Conservation (phyloP, 2,113 vertebrate species). For the Oreochromis spilurus region DNA sequence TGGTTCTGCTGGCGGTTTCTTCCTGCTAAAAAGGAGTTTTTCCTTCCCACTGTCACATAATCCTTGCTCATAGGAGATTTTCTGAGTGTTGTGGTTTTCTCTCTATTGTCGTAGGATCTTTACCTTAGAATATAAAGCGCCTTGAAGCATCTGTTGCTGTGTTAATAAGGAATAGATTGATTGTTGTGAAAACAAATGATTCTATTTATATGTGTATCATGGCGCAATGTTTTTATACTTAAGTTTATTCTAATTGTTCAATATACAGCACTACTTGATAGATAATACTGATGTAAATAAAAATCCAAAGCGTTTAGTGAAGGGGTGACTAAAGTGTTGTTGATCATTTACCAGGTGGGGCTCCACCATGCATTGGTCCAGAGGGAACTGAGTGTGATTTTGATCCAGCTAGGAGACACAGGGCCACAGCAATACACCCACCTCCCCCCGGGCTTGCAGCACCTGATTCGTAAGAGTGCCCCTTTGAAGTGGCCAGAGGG, state of each 20-base stretch:
- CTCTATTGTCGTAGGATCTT: background rate
- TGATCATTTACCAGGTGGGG: conserved; percentile 34
- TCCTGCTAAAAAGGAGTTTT: background rate
- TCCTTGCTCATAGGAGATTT: background rate
- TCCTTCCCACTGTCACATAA: background rate
- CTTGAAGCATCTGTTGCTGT: background rate
- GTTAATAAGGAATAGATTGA: background rate
- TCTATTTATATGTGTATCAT: background rate
- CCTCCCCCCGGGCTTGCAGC: conserved; percentile 76
- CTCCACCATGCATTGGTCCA: conserved; percentile 75
- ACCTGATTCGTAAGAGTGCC: conserved; percentile 75
- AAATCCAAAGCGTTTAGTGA: background rate
- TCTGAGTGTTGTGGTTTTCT: background rate
- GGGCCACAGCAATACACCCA: conserved; percentile 54
- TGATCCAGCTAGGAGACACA: conserved; percentile 78
- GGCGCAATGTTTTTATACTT: background rate
- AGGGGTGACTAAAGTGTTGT: background rate
- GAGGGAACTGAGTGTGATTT: conserved; percentile 76
- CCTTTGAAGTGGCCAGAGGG: conserved; percentile 73
- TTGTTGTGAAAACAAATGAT: background rate
- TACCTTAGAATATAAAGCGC: background rate
- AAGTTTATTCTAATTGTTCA: background rate
- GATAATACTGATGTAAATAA: background rate
- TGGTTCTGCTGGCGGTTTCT: background rate
- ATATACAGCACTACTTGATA: background rate